Base-by-base conservation (phyloP, 2,113 vertebrate genomes). In the Hydrolagus affinis region DNA sequence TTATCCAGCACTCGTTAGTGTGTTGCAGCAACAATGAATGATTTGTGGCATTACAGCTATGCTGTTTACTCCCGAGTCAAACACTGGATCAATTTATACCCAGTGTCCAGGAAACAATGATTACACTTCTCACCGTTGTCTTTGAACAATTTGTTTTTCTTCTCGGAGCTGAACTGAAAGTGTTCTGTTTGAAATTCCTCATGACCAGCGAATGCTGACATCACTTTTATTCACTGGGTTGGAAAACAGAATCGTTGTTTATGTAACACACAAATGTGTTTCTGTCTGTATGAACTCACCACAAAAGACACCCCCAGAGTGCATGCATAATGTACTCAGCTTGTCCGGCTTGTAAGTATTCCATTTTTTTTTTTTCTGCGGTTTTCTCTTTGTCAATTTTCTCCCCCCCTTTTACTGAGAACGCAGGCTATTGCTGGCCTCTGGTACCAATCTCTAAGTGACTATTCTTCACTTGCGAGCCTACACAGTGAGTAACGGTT, bases 11-110 rank as follows among this genome's bases (percentile, higher is more conserved):
- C 60, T 17, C 21, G 78, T 30, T 66, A 62, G 60, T 83, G 78
- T 83, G 66, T 83, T 83, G 64, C 78, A 68, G 78, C 30, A 83
- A 83, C 78, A 83, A 83, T 83, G 66, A 83, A 64, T 64, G 78
- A 66, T 64, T 64, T 28, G 66, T 83, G 64, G 64, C 32, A 66
- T 66, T 64, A 68, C 25, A 28, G 32, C 78, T 17, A 66, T 83
- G 78, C 78, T 83, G 78, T 83, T 32, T 28, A 32, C 78, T 83
- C 78, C n/a, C 8, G 19, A 83, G 78, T 68, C 66, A 60, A 83
- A 83, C 78, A 83, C 78, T 83, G 78, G 60, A 64, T 66, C 59
- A 64, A 64, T 83, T 83, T 83, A 66, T 62, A 83, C 66, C 62
- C 59, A 83, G 66, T 66, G 78, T 60, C 60, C 78, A 83, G 64